These are phyloP conservation scores for Agrilus mali DNA, from an alignment of 2,888 invertebrate genomes.

Conservation along the genomic window DNA sequence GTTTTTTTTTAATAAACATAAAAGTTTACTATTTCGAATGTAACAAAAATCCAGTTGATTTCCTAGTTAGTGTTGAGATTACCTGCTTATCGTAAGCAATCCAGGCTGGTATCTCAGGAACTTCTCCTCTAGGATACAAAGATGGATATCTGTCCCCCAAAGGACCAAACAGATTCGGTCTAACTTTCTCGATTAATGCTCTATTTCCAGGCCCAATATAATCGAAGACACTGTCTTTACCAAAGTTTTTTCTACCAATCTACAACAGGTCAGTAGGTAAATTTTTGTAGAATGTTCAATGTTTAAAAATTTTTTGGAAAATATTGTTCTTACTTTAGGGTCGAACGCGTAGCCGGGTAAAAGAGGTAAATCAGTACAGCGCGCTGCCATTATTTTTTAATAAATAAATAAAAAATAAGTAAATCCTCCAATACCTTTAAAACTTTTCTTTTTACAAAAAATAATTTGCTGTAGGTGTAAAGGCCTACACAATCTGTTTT, in stretches of 20 bases:
- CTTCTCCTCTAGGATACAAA: conserved; percentile 61
- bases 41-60: no score
- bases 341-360: conserved; percentile 60
- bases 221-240: conserved; percentile 39
- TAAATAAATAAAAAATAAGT: neutral
- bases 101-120: conserved; percentile 70
- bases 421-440: no score
- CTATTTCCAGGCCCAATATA: conserved; percentile 42
- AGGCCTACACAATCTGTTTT: no score
- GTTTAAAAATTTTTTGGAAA: neutral
- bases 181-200: conserved; percentile 48
- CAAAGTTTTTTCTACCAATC: conserved; percentile 52
- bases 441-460: no score
- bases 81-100: conserved; percentile 80
- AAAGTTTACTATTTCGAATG: no score
- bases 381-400: conserved; percentile 25
- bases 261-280: conserved; percentile 22
- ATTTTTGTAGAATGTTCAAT: conserved; percentile 1
- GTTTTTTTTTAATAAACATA: no score
- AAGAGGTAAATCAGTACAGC: conserved; percentile 56
- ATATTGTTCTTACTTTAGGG: conserved; percentile 44
- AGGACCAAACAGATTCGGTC: conserved; percentile 47
- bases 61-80: conserved; percentile 13
- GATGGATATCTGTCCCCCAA: conserved; percentile 49
- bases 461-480: no score